A percentile compares a stretch with the other conserved stretches of the same genome.
Evolutionary conservation across 2,888 invertebrate genomes (phyloP).

Genomic region (Tetheella fluctuosa): DNA sequence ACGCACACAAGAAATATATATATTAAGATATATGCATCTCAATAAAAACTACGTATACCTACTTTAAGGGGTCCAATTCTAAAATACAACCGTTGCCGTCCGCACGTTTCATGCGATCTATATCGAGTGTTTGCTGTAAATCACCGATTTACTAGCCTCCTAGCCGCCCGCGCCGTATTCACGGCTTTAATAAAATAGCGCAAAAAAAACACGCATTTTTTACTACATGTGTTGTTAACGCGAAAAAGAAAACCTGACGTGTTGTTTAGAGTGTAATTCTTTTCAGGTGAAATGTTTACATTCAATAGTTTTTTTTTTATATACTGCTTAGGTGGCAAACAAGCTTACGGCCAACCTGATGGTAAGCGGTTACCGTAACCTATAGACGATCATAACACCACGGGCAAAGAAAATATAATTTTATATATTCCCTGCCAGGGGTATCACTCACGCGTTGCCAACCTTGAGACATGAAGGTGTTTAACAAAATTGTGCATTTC

Average conservation of each 20-base stretch:
- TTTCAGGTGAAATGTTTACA: neutral
- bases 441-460: no score
- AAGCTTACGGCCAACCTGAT: no score
- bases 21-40: no score
- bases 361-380: no score
- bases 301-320: no score
- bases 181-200: constrained; percentile 16
- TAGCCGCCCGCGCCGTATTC: constrained; percentile 21
- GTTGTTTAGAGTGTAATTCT: neutral
- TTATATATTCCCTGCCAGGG: no score
- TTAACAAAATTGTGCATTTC: no score
- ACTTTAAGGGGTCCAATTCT: constrained; percentile 31
- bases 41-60: constrained; percentile 9
- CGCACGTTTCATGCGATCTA: constrained; percentile 26
- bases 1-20: no score
- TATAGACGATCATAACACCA: no score
- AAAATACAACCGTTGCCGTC: constrained; percentile 27
- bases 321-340: no score
- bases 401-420: no score
- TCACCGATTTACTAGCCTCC: constrained; percentile 19
- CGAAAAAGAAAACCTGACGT: neutral
- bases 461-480: no score
- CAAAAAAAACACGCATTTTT: constrained; percentile 8
- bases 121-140: constrained; percentile 34
- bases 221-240: neutral